Percentiles rank a stretch among this genome's conserved stretches.
These are phyloP conservation scores for Venustaconcha ellipsiformis DNA, from an alignment of 1,140 invertebrate species.

Conservation along the genomic window DNA sequence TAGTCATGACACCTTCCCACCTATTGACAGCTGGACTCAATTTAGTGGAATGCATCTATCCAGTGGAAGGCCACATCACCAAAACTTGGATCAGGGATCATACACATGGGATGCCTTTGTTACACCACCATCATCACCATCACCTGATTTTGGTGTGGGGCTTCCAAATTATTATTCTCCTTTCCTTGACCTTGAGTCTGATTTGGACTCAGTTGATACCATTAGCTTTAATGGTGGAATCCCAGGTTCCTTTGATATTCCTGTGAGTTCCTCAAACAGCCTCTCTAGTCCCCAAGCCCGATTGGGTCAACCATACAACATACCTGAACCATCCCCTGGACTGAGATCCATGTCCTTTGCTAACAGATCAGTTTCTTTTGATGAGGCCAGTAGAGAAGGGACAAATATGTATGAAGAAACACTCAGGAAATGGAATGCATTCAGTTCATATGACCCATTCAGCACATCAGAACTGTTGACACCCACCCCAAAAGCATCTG, in stretches of 20 bases:
- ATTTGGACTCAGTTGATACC: conserved; percentile 7
- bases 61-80: conserved; percentile 6
- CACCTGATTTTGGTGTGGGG: neutral
- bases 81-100: neutral
- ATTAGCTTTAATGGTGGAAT: too few relatives aligned
- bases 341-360: too few relatives aligned
- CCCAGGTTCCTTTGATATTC: too few relatives aligned
- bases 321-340: too few relatives aligned
- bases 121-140: conserved; percentile 20
- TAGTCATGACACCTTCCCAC: too few relatives aligned
- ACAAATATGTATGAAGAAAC: conserved; percentile 30
- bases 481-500: conserved; percentile 9
- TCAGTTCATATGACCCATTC: conserved; percentile 19
- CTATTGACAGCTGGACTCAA: conserved; percentile 15
- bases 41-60: conserved; percentile 18
- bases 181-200: neutral
- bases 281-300: too few relatives aligned
- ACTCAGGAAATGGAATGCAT: conserved; percentile 16
- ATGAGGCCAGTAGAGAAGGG: conserved; percentile 17
- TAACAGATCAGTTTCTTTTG: too few relatives aligned
- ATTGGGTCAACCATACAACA: too few relatives aligned
- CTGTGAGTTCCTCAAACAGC: too few relatives aligned
- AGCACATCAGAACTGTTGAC: conserved; percentile 19
- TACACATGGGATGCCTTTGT: conserved; percentile 27
- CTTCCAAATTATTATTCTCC: conserved; percentile 2